A percentile compares a stretch with the other conserved stretches of the same genome.
These are phyloP conservation scores for Nylanderia fulva DNA, from an alignment of 1,140 invertebrate genomes.

Conservation along the genomic window DNA sequence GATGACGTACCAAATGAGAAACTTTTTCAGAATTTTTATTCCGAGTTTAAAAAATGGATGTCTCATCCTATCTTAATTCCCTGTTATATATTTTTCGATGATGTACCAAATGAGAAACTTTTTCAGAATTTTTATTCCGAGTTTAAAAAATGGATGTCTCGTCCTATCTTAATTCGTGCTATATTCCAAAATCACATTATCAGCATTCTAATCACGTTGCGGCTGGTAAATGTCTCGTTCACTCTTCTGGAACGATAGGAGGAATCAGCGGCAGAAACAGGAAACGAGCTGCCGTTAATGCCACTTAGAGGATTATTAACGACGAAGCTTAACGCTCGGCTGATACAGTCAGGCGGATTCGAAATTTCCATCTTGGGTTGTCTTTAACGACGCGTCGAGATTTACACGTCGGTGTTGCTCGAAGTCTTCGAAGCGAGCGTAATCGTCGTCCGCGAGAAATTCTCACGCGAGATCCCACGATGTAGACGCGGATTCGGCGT, in stretches of 20 bases:
- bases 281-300: conserved; percentile 52
- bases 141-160: neutral
- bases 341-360: conserved; percentile 55
- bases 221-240: neutral
- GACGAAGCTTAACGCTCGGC: conserved; percentile 49
- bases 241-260: conserved; percentile 28
- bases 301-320: conserved; percentile 64
- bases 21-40: neutral
- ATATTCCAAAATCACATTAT: conserved; percentile 7
- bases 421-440: conserved; percentile 29
- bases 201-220: neutral
- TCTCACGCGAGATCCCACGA: neutral
- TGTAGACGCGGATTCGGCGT: neutral
- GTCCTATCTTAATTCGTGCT: neutral
- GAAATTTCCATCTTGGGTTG: conserved; percentile 48
- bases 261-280: conserved; percentile 13
- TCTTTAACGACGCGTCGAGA: conserved; percentile 50
- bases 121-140: neutral
- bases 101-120: neutral
- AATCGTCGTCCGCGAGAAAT: conserved; percentile 21
- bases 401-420: conserved; percentile 37
- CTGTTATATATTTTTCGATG: too few species aligned
- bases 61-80: neutral
- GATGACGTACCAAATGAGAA: neutral
- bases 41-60: neutral